Evolutionary conservation across 2,888 invertebrate genomes (phyloP), one percentile per base, ranked within the genome.

Genomic region (Acanthosoma haemorrhoidale): DNA sequence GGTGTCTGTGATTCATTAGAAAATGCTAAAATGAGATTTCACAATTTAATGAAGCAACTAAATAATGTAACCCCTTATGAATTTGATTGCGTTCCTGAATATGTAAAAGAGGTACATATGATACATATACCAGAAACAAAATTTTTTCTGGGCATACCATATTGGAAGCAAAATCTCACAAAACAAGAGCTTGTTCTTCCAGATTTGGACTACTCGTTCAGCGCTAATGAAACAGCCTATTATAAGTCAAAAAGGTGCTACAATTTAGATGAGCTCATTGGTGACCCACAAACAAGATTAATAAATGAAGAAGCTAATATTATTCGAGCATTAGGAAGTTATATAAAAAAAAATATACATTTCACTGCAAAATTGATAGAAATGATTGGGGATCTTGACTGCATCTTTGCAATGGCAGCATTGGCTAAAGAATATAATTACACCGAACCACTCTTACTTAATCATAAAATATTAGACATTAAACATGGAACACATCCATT

Each of bases 221-320:
- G 83, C 74, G 85, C 87, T 71, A 84, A 87, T 72, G 83, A 86
- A 73, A 83, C 85, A 75, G 84, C 85, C 4, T 86, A 89, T 78
- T 92, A 89, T 81, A 91, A 90, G 79, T 90, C 86, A 77, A 82
- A 84, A 61, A 84, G 85, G 69, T 87, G 87, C 70, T 83, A 82
- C 81, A 86, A 86, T 78, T 78, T 94, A 76, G 94, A 95, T 79
- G 80, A 83, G 71, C 82, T 86, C 74, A 82, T 93, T 71, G 94
- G 94, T 38, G 91, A 94, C 80, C 87, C 90, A 38, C 86, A 89
- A 76, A 84, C 88, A 11, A 89, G 90, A 77, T 92, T 94, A 76
- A 86, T 87, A 76, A 89, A 90, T 71, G 87, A 89, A 75, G 93
- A 95, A 81, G 88, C 88, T 3, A 82, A 87, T 69, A 89, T 94